Evolutionary conservation across 2,888 invertebrate genomes (phyloP).

Genomic region (Marronus borbonicus): DNA sequence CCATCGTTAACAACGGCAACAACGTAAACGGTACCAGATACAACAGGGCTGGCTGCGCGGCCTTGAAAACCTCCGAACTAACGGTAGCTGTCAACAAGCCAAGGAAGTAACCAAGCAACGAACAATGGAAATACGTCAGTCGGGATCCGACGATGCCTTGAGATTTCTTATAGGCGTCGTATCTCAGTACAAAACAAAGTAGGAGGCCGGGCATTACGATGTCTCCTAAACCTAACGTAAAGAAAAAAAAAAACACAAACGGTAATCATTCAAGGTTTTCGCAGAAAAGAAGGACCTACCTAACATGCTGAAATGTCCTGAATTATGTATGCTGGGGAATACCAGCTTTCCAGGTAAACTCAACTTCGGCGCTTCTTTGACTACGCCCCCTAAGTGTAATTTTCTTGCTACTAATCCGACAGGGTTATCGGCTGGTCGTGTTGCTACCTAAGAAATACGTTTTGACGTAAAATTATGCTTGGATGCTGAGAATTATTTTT

Average conservation of each 20-base stretch:
- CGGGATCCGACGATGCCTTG: constrained; percentile 75
- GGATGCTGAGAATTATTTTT: too few relatives aligned
- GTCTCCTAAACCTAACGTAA: constrained; percentile 77
- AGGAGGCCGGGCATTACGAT: constrained; percentile 97
- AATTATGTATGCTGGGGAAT: constrained; percentile 96
- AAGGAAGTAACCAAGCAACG: constrained; percentile 95
- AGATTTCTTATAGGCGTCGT: constrained; percentile 97
- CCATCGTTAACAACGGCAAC: constrained; percentile 96
- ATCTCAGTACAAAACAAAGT: constrained; percentile 95
- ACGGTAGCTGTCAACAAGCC: constrained; percentile 97
- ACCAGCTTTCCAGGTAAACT: constrained; percentile 97
- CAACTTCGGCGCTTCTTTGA: constrained; percentile 94
- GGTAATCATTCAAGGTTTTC: neutral
- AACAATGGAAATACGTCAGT: constrained; percentile 98
- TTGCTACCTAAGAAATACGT: constrained; percentile 74
- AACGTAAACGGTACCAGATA: constrained; percentile 98
- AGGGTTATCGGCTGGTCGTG: constrained; percentile 91
- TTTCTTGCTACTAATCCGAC: constrained; percentile 95
- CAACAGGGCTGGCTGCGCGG: constrained; percentile 96
- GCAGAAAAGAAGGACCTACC: constrained; percentile 65
- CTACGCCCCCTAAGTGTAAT: constrained; percentile 91
- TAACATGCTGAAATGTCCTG: constrained; percentile 98
- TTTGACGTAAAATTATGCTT: too few relatives aligned
- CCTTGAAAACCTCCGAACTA: constrained; percentile 98
- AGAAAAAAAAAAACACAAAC: neutral